Evolutionary conservation across 2,888 invertebrate species (phyloP).

Genomic region (Zygothrica quintamaculata): DNA sequence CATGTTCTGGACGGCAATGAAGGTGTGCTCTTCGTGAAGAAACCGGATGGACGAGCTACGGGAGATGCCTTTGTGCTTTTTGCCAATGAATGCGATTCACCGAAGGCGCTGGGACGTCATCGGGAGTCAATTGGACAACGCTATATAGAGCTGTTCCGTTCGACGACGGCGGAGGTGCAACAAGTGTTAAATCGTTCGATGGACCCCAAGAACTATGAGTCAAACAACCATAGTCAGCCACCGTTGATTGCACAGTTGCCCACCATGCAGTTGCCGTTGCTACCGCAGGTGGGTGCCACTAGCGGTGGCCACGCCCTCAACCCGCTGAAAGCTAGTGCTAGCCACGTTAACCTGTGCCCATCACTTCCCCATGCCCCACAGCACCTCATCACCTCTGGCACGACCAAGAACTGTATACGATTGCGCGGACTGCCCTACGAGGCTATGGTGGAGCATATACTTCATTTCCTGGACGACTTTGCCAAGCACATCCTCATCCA

Average conservation of each 20-base stretch:
- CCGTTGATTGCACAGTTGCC: constrained; percentile 89
- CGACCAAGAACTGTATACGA: constrained; percentile 97
- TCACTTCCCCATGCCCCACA: constrained; percentile 84
- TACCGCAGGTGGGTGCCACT: constrained; percentile 85
- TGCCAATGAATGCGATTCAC: constrained; percentile 94
- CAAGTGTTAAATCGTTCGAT: constrained; percentile 98
- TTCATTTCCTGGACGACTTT: constrained; percentile 98
- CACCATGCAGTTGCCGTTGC: constrained; percentile 86
- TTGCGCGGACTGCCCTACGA: constrained; percentile 98
- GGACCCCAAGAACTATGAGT: constrained; percentile 90
- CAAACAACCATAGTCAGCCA: constrained; percentile 85
- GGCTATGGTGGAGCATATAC: constrained; percentile 98
- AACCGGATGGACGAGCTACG: constrained; percentile 97
- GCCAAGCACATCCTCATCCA: constrained; percentile 98
- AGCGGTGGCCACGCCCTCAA: constrained; percentile 64
- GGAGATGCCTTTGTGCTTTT: constrained; percentile 99
- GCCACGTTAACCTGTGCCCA: constrained; percentile 72
- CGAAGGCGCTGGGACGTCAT: constrained; percentile 96
- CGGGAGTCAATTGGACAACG: constrained; percentile 97
- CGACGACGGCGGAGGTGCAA: constrained; percentile 99
- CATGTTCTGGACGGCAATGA: constrained; percentile 96
- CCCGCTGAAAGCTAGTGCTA: constrained; percentile 49
- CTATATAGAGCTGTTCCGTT: constrained; percentile 99
- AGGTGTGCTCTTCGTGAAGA: constrained; percentile 97
- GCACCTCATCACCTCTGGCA: constrained; percentile 97